phyloP scores from a whole-genome alignment of 2,888 invertebrate species.

The Trachelus iudaicus region DNA sequence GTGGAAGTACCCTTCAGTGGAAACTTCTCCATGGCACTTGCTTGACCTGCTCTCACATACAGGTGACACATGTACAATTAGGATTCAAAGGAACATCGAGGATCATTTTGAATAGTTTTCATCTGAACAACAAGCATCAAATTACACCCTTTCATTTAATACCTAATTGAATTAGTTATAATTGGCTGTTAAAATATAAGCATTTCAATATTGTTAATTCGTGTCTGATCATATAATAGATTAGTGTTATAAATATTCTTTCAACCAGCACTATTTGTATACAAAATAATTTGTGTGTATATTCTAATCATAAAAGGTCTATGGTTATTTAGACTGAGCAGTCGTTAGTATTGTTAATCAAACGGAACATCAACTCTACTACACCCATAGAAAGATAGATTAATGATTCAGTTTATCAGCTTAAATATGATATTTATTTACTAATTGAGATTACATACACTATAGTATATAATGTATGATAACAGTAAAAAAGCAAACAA shows the following conservation, averaged over 20 bases:
- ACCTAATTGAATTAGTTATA: not conserved
- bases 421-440: not conserved
- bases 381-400: not conserved
- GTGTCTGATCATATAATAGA: not conserved
- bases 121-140: not conserved
- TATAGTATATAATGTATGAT: not conserved
- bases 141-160: not conserved
- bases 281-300: not conserved
- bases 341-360: no score
- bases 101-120: not conserved
- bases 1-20: slow-evolving; percentile 71
- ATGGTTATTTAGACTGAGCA: not conserved
- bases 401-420: not conserved
- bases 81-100: not conserved
- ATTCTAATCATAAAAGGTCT: not conserved
- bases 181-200: not conserved
- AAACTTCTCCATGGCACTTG: slow-evolving; percentile 76
- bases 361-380: not conserved
- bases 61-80: not conserved
- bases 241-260: not conserved
- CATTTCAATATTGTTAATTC: not conserved
- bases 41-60: slow-evolving; percentile 43
- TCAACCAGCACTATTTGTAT: not conserved
- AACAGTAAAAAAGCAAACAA: not conserved
- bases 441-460: not conserved